These are phyloP conservation scores for Erpetoichthys calabaricus DNA, from an alignment of 2,797 vertebrate species.

Conservation along the genomic window DNA sequence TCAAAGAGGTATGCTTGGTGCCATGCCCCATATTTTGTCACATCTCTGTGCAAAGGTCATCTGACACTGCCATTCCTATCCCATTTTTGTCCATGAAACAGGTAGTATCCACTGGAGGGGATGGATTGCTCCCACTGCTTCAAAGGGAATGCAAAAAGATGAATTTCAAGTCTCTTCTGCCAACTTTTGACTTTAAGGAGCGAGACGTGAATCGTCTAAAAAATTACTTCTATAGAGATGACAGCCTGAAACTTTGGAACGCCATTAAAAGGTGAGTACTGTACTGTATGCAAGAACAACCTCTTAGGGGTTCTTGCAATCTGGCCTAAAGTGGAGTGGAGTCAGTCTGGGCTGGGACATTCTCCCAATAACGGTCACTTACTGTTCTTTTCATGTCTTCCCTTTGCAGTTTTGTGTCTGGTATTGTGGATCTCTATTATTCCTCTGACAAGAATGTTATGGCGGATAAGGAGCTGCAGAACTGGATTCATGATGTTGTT, in stretches of 20 bases:
- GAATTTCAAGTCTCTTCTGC: constrained; percentile 36
- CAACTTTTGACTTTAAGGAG: constrained; percentile 29
- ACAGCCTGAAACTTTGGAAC: constrained; percentile 34
- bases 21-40: too few relatives aligned
- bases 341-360: too few relatives aligned
- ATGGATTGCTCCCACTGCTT: constrained; percentile 19
- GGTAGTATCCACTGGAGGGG: constrained; percentile 20
- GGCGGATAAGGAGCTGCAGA: constrained; percentile 44
- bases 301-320: too few relatives aligned
- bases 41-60: too few relatives aligned
- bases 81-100: too few relatives aligned
- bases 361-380: too few relatives aligned
- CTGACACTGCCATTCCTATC: too few relatives aligned
- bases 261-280: constrained; percentile 6
- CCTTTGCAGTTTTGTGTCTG: constrained; percentile 43
- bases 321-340: too few relatives aligned
- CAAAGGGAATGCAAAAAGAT: constrained; percentile 12
- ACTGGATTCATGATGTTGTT: constrained; percentile 42
- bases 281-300: neutral
- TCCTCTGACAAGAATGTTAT: constrained; percentile 35
- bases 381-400: too few relatives aligned
- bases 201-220: constrained; percentile 28
- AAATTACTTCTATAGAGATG: constrained; percentile 32
- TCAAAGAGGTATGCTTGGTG: constrained; percentile 27
- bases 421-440: constrained; percentile 39